Percentiles rank a stretch among this genome's conserved stretches.
Conservation (phyloP, 2,113 vertebrate species). For the Anhinga rufa region DNA sequence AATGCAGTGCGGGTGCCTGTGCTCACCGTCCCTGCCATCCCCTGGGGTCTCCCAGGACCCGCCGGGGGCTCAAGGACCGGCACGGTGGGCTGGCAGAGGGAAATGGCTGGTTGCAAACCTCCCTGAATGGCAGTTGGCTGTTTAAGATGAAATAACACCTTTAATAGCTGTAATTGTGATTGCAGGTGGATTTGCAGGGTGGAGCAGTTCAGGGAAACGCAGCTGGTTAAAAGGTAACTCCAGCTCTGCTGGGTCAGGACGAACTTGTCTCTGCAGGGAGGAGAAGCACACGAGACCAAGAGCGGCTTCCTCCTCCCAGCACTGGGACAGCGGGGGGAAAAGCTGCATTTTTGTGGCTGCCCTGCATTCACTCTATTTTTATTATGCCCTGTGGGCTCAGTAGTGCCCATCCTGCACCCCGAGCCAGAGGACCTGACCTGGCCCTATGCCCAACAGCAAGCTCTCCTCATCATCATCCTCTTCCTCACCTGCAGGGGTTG, state of each 20-base stretch:
- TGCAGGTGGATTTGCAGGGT: conserved; percentile 55
- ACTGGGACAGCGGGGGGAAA: neutral
- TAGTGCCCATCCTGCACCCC: neutral
- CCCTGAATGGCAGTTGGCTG: neutral
- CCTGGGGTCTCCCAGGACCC: neutral
- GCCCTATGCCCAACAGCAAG: fast-evolving
- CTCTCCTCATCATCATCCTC: neutral
- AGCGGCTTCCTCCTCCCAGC: neutral
- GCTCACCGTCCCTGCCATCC: neutral
- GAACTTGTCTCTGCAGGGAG: neutral
- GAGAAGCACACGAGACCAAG: neutral
- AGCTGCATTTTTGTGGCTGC: neutral
- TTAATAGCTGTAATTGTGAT: neutral
- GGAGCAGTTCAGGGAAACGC: conserved; percentile 2
- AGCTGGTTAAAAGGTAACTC: conserved; percentile 54
- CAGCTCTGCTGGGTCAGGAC: neutral
- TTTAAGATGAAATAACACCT: neutral
- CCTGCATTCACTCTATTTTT: fast-evolving
- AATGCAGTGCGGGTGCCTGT: neutral
- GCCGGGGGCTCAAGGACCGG: fast-evolving
- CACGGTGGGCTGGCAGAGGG: neutral
- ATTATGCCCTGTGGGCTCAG: fast-evolving
- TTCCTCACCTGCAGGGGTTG: neutral
- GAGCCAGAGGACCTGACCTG: neutral
- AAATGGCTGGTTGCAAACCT: neutral